phyloP scores from a whole-genome alignment of 2,888 invertebrate genomes.

The Andrena dorsata region DNA sequence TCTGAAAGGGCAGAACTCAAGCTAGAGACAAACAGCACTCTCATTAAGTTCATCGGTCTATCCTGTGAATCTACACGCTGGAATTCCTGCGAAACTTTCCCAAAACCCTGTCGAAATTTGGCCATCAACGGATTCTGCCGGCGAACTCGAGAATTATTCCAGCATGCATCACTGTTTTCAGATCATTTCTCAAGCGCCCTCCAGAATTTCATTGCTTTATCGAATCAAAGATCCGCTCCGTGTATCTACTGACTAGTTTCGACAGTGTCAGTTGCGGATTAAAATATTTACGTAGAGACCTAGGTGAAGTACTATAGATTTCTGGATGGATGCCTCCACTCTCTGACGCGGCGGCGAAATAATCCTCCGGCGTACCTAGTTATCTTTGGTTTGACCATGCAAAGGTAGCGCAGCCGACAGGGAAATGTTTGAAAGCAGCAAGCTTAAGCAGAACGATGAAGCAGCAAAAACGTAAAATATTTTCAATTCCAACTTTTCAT shows the following conservation, averaged over 20 bases:
- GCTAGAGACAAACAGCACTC: slow-evolving; percentile 32
- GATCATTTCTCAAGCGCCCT: not conserved
- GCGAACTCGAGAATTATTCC: not conserved
- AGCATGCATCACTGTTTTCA: not conserved
- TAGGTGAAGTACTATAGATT: too few relatives aligned
- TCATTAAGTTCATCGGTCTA: slow-evolving; percentile 27
- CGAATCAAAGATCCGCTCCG: too few relatives aligned
- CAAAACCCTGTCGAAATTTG: not conserved
- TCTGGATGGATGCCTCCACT: too few relatives aligned
- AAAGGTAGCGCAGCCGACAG: too few relatives aligned
- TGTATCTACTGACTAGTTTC: too few relatives aligned
- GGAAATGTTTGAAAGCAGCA: not conserved
- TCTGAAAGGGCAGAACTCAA: slow-evolving; percentile 23
- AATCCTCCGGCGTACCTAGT: too few relatives aligned
- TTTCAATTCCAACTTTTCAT: not conserved
- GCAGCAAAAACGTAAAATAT: not conserved
- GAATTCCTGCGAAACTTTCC: not conserved
- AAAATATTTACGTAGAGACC: too few relatives aligned
- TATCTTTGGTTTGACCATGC: too few relatives aligned
- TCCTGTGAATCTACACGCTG: slow-evolving; percentile 1
- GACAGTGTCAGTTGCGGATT: too few relatives aligned
- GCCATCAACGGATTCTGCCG: not conserved
- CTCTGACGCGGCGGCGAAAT: too few relatives aligned
- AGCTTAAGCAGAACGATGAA: not conserved
- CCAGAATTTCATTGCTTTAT: too few relatives aligned